Percentiles rank a stretch among this genome's conserved stretches.
Evolutionary conservation across 2,888 invertebrate species (phyloP).

Genomic region (Criorhina ranunculi): DNA sequence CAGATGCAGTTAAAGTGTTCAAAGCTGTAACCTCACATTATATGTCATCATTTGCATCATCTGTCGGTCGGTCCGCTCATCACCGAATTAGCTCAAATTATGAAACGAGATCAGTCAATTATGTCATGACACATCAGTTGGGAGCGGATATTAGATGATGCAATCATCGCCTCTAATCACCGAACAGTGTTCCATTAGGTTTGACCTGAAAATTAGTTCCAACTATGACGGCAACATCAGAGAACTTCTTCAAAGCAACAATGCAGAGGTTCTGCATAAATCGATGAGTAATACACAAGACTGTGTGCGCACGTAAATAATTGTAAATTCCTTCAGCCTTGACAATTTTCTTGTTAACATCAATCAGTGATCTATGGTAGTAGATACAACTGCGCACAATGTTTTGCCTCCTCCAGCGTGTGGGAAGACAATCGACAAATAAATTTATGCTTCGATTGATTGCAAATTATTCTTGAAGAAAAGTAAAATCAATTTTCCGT

Average conservation of each 20-base stretch:
- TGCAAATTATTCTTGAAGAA: constrained; percentile 50
- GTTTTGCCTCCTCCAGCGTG: background rate
- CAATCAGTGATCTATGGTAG: constrained; percentile 72
- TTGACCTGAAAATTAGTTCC: constrained; percentile 27
- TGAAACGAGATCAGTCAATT: constrained; percentile 52
- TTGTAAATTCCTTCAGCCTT: constrained; percentile 59
- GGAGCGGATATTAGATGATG: constrained; percentile 29
- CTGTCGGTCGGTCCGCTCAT: constrained; percentile 1
- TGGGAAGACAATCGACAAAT: constrained; percentile 56
- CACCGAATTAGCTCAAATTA: constrained; percentile 39
- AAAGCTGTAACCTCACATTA: background rate
- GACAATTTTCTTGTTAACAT: constrained; percentile 64
- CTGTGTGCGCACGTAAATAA: constrained; percentile 29
- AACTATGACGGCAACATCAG: background rate
- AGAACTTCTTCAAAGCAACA: background rate
- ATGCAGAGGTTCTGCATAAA: background rate
- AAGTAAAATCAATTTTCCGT: background rate
- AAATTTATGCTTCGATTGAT: constrained; percentile 71
- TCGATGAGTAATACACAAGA: constrained; percentile 19
- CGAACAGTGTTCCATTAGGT: background rate
- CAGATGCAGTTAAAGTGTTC: constrained; percentile 3
- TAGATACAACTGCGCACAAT: constrained; percentile 42
- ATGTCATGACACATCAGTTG: constrained; percentile 43
- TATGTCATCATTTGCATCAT: constrained; percentile 38
- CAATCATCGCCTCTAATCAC: constrained; percentile 25